phyloP scores from a whole-genome alignment of 1,140 invertebrate genomes.

The Helicorthomorpha holstii region DNA sequence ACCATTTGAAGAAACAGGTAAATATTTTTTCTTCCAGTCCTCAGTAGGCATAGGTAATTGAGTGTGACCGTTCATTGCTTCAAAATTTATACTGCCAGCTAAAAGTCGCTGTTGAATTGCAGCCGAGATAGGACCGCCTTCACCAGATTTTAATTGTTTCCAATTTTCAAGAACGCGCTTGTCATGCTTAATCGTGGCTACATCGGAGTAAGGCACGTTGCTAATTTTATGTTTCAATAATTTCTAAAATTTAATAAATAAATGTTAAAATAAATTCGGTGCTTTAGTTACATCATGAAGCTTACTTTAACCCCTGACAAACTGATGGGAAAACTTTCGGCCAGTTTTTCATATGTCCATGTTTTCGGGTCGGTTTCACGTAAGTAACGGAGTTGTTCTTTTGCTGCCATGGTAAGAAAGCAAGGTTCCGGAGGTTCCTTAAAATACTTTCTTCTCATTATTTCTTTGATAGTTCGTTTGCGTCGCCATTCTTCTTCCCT shows the following conservation, averaged over 20 bases:
- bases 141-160: neutral
- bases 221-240: neutral
- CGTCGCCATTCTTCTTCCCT: neutral
- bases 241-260: conserved; percentile 1
- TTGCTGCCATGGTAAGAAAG: conserved; percentile 65
- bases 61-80: neutral
- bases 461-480: conserved; percentile 18
- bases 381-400: conserved; percentile 57
- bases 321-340: conserved; percentile 57
- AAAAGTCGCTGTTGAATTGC: neutral
- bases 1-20: too few species aligned
- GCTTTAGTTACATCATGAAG: neutral
- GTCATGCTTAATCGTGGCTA: neutral
- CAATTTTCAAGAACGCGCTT: neutral
- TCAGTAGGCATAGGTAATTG: neutral
- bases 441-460: conserved; percentile 55
- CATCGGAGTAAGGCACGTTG: neutral
- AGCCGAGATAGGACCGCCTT: neutral
- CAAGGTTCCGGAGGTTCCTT: conserved; percentile 41
- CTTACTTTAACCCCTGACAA: conserved; percentile 2
- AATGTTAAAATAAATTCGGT: too few species aligned
- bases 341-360: conserved; percentile 51
- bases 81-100: neutral
- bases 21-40: neutral
- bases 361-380: conserved; percentile 43